A percentile compares a stretch with the other conserved stretches of the same genome.
Evolutionary conservation across 1,140 invertebrate genomes (phyloP).

Genomic region (Adelges cooleyi): DNA sequence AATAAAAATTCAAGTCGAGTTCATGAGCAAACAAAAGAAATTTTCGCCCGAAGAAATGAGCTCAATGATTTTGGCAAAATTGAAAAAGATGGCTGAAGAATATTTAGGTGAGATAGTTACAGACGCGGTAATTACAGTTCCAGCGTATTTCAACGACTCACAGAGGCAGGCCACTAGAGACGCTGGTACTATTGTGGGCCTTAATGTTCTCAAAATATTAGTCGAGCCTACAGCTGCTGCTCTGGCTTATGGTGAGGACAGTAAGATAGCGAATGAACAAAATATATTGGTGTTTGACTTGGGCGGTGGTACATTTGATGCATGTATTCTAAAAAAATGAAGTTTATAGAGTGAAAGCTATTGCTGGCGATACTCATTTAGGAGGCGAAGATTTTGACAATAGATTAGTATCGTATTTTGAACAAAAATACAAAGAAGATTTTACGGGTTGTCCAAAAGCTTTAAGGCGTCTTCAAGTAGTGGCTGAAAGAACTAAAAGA

Average conservation of each 20-base stretch:
- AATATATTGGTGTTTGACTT: too few species aligned
- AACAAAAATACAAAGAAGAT: neutral
- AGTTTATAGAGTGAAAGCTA: too few species aligned
- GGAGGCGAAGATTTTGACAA: too few species aligned
- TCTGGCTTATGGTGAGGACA: neutral
- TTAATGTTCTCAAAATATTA: conserved; percentile 76
- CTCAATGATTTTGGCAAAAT: neutral
- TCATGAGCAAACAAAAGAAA: conserved; percentile 56
- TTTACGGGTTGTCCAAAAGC: neutral
- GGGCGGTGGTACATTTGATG: too few species aligned
- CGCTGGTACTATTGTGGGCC: conserved; percentile 61
- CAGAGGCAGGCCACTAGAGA: too few species aligned
- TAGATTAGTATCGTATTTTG: too few species aligned
- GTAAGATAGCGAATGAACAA: neutral
- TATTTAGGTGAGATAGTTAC: neutral
- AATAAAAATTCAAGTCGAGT: conserved; percentile 53
- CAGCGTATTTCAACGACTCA: too few species aligned
- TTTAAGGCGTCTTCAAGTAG: neutral
- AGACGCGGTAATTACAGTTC: too few species aligned
- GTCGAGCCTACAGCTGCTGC: neutral
- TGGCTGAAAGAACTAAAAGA: neutral
- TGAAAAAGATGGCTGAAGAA: neutral
- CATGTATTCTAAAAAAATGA: too few species aligned
- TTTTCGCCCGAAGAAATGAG: too few species aligned
- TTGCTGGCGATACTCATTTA: too few species aligned